These are phyloP conservation scores for Melanotaenia pygmaea DNA, from an alignment of 2,797 vertebrate genomes.

Conservation along the genomic window DNA sequence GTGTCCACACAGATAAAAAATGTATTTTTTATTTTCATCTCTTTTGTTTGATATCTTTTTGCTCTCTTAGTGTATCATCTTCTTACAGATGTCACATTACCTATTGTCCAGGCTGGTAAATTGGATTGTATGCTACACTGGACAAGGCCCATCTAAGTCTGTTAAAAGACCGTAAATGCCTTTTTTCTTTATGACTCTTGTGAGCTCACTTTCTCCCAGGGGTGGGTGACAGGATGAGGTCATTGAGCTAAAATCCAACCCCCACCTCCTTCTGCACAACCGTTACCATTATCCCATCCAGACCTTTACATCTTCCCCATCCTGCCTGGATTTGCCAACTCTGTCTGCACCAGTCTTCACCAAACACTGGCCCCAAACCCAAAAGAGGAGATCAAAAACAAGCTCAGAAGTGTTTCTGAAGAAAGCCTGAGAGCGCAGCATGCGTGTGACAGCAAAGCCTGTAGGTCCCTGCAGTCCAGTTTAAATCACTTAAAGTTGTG, in stretches of 20 bases:
- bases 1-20: constrained; percentile 9
- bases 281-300: constrained; percentile 60
- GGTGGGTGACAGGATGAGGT: constrained; percentile 77
- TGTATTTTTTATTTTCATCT: constrained; percentile 7
- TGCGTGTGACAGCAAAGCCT: constrained; percentile 22
- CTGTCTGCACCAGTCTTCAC: constrained; percentile 21
- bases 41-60: constrained; percentile 7
- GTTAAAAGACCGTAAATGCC: constrained; percentile 74
- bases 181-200: constrained; percentile 70
- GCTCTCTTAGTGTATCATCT: constrained; percentile 32
- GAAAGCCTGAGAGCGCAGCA: not conserved
- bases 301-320: constrained; percentile 38
- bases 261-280: constrained; percentile 45
- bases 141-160: constrained; percentile 61
- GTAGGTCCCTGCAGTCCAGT: constrained; percentile 24
- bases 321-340: constrained; percentile 6
- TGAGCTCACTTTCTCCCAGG: constrained; percentile 80
- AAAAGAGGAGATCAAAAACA: constrained; percentile 23
- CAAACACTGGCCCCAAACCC: constrained; percentile 16
- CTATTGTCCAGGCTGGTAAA: constrained; percentile 44
- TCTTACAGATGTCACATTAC: constrained; percentile 60
- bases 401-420: constrained; percentile 13
- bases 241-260: constrained; percentile 63
- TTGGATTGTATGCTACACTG: constrained; percentile 63
- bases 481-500: constrained; percentile 19